Percentiles rank a stretch among this genome's conserved stretches.
phyloP scores from a whole-genome alignment of 2,113 vertebrate species.

The Scalopus aquaticus region DNA sequence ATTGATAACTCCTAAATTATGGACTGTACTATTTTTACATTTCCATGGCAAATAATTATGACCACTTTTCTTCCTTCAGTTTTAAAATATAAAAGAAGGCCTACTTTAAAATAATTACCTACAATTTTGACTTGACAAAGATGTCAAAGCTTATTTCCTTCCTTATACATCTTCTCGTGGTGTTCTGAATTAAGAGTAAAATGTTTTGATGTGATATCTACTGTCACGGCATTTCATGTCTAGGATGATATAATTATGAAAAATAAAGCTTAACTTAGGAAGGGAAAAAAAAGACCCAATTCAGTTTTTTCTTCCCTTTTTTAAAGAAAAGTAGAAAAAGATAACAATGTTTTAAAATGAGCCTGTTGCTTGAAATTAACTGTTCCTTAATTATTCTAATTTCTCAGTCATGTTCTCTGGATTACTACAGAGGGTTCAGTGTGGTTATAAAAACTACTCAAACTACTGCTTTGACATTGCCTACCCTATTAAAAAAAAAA shows the following conservation, averaged over 20 bases:
- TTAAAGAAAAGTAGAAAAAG: background rate
- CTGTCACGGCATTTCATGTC: slow-evolving; percentile 68
- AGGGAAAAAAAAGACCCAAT: background rate
- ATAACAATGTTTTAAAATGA: background rate
- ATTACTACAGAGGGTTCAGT: background rate
- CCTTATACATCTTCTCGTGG: slow-evolving; percentile 34
- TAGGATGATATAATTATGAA: slow-evolving; percentile 72
- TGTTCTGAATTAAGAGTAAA: slow-evolving; percentile 67
- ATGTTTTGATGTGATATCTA: slow-evolving; percentile 74
- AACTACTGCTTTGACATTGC: background rate
- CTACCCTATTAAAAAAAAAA: background rate
- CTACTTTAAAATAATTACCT: slow-evolving; percentile 74
- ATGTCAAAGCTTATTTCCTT: slow-evolving; percentile 65
- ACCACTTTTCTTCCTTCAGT: slow-evolving; percentile 60
- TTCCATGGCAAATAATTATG: slow-evolving; percentile 59
- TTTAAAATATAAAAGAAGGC: slow-evolving; percentile 70
- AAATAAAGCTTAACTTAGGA: slow-evolving; percentile 63
- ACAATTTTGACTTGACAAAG: slow-evolving; percentile 69
- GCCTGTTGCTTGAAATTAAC: background rate
- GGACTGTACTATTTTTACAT: slow-evolving; percentile 32
- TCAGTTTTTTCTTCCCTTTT: slow-evolving; percentile 13
- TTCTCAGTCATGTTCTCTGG: background rate
- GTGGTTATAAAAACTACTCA: background rate
- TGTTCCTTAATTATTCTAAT: background rate
- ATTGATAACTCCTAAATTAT: slow-evolving; percentile 30